phyloP scores from a whole-genome alignment of 2,797 vertebrate species.

The Loris lydekkerianus region DNA sequence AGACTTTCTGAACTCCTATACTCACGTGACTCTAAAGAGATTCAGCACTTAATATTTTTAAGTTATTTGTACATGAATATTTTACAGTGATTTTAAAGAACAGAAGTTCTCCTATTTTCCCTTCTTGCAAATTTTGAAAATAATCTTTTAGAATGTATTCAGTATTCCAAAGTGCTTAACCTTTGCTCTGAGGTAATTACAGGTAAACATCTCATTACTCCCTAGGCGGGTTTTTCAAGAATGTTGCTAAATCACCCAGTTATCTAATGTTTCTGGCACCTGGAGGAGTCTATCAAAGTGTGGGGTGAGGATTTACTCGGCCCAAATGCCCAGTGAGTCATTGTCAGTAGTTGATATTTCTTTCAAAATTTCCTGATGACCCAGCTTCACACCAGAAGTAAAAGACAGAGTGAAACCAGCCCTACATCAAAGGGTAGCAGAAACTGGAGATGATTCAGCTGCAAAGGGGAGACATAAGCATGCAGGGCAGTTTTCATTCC shows the following conservation, averaged over 20 bases:
- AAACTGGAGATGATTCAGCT: not conserved
- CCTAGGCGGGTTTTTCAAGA: conserved; percentile 49
- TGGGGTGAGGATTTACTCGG: not conserved
- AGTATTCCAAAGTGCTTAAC: conserved; percentile 77
- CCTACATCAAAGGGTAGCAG: not conserved
- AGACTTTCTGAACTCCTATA: conserved; percentile 64
- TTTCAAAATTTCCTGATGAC: not conserved
- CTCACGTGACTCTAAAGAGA: conserved; percentile 62
- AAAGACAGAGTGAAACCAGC: not conserved
- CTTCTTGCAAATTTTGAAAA: conserved; percentile 71
- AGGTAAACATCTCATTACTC: conserved; percentile 64
- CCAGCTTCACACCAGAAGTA: not conserved
- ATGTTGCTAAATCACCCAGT: conserved; percentile 56
- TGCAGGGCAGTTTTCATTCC: not conserved
- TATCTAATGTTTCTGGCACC: conserved; percentile 29
- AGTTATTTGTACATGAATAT: conserved; percentile 69
- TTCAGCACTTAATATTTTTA: conserved; percentile 52
- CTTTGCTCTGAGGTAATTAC: conserved; percentile 78
- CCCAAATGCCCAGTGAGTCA: not conserved
- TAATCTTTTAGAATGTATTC: conserved; percentile 73
- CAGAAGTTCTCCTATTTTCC: conserved; percentile 77
- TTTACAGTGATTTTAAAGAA: conserved; percentile 75
- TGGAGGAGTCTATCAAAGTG: not conserved
- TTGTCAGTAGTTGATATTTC: not conserved
- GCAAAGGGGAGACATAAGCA: not conserved